Evolutionary conservation across 2,797 vertebrate species (phyloP), one percentile per base, ranked within the genome.

Genomic region (Taenioides sp.): DNA sequence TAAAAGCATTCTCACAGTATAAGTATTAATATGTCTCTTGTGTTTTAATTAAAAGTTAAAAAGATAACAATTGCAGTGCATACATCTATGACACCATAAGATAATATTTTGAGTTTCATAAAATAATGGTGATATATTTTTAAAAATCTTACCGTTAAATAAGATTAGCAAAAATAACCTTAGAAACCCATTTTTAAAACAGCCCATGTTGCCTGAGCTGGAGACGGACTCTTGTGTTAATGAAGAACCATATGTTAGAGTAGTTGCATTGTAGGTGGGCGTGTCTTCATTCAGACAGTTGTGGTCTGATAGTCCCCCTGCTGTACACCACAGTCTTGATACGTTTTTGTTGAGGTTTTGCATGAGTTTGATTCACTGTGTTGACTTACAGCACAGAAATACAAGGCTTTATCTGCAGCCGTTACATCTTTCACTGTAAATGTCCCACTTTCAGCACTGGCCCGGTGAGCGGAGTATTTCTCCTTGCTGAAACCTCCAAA

Each of bases 281-380:
- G 28, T 43, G 62, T 64, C 20, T 16, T 64, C 43, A 23, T 9
- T 64, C 11, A 64, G 14, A 43, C 37, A 43, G 18, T 65, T 27
- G 64, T 63, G 59, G 63, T 67, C 1, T 28, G 12, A 2, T 59
- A 71, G 63, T 50, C 67, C 63, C 34, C 27, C 71, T 70, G 22
- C 67, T 27, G 34, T 57, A 23, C 59, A 1, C 17, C 18, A 40
- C 1, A 37, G 28, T 31, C 27, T 34, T n/a, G 20, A 0, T 23
- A 50, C 7, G 73, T 66, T 67, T 70, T 75, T 75, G 68, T 66
- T 34, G 22, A 70, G 50, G 28, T n/a, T 7, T n/a, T 25, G 2
- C 1, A 2, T 57, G 16, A 1, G 1, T 37, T 57, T 70, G 67
- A 16, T 17, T 31, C 75, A 77, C 22, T 50, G 47, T 80, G 71